Percentiles rank a stretch among this genome's conserved stretches.
These are phyloP conservation scores for Drosophila neotestacea DNA, from an alignment of 2,888 invertebrate species.

Conservation along the genomic window DNA sequence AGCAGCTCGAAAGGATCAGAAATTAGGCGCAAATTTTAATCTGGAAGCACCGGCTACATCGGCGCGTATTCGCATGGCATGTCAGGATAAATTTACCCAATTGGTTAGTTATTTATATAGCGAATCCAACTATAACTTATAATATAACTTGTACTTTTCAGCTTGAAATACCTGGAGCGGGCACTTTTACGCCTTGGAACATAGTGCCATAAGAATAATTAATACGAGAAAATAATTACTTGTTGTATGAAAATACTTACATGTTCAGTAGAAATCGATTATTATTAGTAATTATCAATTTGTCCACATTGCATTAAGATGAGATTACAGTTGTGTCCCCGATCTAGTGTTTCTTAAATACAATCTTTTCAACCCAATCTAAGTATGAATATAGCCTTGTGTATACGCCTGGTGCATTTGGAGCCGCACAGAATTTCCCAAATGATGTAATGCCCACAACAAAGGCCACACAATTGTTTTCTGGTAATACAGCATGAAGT, in stretches of 20 bases:
- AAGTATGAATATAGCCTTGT: conserved; percentile 82
- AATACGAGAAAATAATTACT: not conserved
- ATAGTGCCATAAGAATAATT: conserved; percentile 86
- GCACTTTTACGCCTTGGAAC: conserved; percentile 89
- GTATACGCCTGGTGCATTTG: conserved; percentile 84
- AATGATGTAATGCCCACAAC: conserved; percentile 85
- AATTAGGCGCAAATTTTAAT: conserved; percentile 87
- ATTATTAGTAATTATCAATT: conserved; percentile 15
- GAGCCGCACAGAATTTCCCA: conserved; percentile 84
- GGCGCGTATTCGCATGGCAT: conserved; percentile 95
- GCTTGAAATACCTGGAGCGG: conserved; percentile 87
- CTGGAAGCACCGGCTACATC: conserved; percentile 95
- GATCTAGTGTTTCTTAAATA: conserved; percentile 64
- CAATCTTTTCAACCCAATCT: conserved; percentile 84
- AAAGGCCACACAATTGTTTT: conserved; percentile 83
- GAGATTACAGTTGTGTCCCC: conserved; percentile 1
- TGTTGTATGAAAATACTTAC: not conserved
- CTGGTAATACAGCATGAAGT: conserved; percentile 79
- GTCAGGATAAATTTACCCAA: conserved; percentile 92
- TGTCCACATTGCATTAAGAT: not conserved
- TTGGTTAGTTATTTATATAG: conserved; percentile 87
- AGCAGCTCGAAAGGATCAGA: conserved; percentile 91
- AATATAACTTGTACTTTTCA: conserved; percentile 78
- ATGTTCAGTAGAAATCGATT: conserved; percentile 22
- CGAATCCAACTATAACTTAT: not conserved